Percentiles rank a stretch among this genome's conserved stretches.
These are phyloP conservation scores for Mastigias papua DNA, from an alignment of 30 jellyfish, hydroid and myxozoan species.

Conservation along the genomic window DNA sequence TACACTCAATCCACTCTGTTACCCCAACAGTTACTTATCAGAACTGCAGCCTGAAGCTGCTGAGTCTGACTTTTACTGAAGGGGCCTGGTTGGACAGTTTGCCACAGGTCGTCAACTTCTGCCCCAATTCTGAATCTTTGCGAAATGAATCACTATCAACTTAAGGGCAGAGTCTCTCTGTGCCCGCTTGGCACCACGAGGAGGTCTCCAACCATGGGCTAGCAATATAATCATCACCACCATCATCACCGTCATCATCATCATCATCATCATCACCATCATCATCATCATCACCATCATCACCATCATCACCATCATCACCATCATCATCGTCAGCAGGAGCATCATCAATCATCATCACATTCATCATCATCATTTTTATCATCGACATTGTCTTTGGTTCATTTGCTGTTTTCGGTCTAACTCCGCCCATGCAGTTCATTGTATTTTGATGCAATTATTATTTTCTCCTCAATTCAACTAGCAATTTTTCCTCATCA, in stretches of 20 bases:
- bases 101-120: too few relatives aligned
- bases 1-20: too few relatives aligned
- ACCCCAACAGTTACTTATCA: too few relatives aligned
- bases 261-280: neutral
- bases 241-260: neutral
- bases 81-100: too few relatives aligned
- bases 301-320: neutral
- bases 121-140: too few relatives aligned
- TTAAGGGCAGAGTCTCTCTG: too few relatives aligned
- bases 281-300: neutral
- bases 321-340: neutral
- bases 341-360: neutral
- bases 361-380: neutral
- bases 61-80: too few relatives aligned
- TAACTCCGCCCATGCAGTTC: neutral
- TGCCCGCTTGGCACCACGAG: too few relatives aligned
- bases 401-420: neutral
- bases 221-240: neutral
- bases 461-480: neutral
- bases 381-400: neutral
- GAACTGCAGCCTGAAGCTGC: too few relatives aligned
- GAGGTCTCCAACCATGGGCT: too few relatives aligned
- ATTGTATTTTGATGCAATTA: neutral
- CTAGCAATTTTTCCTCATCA: neutral
- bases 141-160: too few relatives aligned